These are phyloP conservation scores for Luffia ferchaultella DNA, from an alignment of 2,888 invertebrate species.

Conservation along the genomic window DNA sequence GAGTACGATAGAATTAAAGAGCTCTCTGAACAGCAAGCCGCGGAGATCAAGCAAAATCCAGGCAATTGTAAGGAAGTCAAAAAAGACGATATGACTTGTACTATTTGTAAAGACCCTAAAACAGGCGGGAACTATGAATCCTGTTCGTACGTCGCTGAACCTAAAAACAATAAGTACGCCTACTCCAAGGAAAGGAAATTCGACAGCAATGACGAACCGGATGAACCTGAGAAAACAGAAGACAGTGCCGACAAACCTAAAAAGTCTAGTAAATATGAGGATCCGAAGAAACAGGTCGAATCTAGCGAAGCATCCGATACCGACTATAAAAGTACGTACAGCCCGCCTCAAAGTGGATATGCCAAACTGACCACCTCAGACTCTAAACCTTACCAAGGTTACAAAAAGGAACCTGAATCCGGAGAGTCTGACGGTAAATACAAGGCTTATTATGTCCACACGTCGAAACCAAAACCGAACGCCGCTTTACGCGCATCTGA, in stretches of 20 bases:
- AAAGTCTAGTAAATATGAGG: constrained; percentile 39
- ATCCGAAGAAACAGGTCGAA: constrained; percentile 20
- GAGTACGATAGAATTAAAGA: constrained; percentile 66
- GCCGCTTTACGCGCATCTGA: constrained; percentile 39
- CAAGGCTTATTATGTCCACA: constrained; percentile 45
- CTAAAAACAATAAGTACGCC: constrained; percentile 74
- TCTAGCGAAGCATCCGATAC: not conserved
- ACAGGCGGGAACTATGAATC: constrained; percentile 81
- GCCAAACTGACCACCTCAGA: constrained; percentile 27
- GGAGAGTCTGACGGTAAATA: constrained; percentile 30
- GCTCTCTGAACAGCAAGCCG: constrained; percentile 68
- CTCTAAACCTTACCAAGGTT: constrained; percentile 30
- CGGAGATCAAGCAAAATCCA: constrained; percentile 68
- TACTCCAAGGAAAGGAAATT: constrained; percentile 72
- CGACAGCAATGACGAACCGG: constrained; percentile 65
- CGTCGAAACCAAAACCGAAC: constrained; percentile 41
- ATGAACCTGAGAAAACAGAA: constrained; percentile 42
- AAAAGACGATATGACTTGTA: constrained; percentile 74
- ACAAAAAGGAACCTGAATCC: constrained; percentile 21
- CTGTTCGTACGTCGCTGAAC: constrained; percentile 80
- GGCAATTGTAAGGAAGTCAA: constrained; percentile 72
- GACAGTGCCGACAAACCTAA: constrained; percentile 40
- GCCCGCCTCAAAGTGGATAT: constrained; percentile 24
- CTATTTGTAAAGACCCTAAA: constrained; percentile 76
- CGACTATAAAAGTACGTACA: constrained; percentile 21